A percentile compares a stretch with the other conserved stretches of the same genome.
Evolutionary conservation across 2,888 invertebrate genomes (phyloP).

Genomic region (Aradus depressus): DNA sequence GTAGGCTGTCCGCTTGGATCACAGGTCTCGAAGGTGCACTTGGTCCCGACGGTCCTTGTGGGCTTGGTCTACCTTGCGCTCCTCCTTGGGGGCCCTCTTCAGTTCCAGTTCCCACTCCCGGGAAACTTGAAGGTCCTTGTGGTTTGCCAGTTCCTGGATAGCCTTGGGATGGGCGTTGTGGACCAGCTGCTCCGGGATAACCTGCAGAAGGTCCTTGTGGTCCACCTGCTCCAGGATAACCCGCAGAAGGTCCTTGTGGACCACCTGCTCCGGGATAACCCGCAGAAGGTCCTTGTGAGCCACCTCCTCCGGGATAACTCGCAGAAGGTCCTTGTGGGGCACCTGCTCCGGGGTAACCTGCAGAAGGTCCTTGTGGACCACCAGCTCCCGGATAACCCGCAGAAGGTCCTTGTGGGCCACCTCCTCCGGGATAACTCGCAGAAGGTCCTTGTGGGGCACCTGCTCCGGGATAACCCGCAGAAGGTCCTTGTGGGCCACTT

Average conservation of each 20-base stretch:
- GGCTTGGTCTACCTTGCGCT: conserved; percentile 30
- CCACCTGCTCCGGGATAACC: conserved; percentile 27
- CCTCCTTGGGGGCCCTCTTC: conserved; percentile 30
- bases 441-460: conserved; percentile 29
- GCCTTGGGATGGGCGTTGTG: conserved; percentile 32
- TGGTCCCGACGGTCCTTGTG: conserved; percentile 26
- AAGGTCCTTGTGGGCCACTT: conserved; percentile 33
- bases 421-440: conserved; percentile 30
- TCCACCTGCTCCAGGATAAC: conserved; percentile 20
- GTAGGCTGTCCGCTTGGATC: conserved; percentile 13
- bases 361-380: conserved; percentile 22
- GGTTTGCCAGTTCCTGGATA: conserved; percentile 29
- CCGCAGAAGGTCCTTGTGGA: conserved; percentile 22
- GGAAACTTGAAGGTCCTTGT: conserved; percentile 27
- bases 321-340: conserved; percentile 30
- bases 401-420: conserved; percentile 22
- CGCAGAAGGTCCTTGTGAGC: conserved; percentile 24
- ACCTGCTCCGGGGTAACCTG: conserved; percentile 31
- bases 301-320: conserved; percentile 8
- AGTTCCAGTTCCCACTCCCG: conserved; percentile 4
- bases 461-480: conserved; percentile 32
- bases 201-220: conserved; percentile 33
- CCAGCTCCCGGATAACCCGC: conserved; percentile 17
- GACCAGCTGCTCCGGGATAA: conserved; percentile 29
- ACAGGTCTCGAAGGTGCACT: conserved; percentile 13